Percentiles rank a stretch among this genome's conserved stretches.
Conservation (phyloP, 2,888 invertebrate genomes). For the Ceriagrion tenellum region DNA sequence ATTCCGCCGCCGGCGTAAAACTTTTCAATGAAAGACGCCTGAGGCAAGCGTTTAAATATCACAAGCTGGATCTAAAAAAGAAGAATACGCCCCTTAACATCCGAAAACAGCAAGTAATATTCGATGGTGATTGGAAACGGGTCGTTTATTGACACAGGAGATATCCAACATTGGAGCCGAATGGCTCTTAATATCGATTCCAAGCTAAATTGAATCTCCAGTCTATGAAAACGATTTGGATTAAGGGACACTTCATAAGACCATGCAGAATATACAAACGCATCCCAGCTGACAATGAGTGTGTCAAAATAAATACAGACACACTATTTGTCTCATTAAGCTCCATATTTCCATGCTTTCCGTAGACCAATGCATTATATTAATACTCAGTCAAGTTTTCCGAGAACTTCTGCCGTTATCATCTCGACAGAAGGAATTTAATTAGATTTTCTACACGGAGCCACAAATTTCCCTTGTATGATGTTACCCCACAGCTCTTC, state of each 20-base stretch:
- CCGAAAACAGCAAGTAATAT: not conserved
- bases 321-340: too few relatives aligned
- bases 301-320: too few relatives aligned
- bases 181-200: not conserved
- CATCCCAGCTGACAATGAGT: too few relatives aligned
- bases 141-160: conserved; percentile 8
- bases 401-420: too few relatives aligned
- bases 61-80: not conserved
- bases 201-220: not conserved
- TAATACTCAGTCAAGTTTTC: too few relatives aligned
- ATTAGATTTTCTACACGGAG: too few relatives aligned
- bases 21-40: not conserved
- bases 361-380: too few relatives aligned
- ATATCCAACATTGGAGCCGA: not conserved
- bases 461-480: too few relatives aligned
- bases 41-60: not conserved
- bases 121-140: conserved; percentile 1
- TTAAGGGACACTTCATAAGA: not conserved
- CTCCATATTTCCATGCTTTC: too few relatives aligned
- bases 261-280: too few relatives aligned
- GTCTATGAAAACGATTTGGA: not conserved
- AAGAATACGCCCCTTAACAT: not conserved
- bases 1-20: not conserved
- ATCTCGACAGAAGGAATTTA: too few relatives aligned
- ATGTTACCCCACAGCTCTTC: too few relatives aligned